A percentile compares a stretch with the other conserved stretches of the same genome.
Conservation (phyloP, 2,113 vertebrate genomes). For the Pterophyllum scalare region DNA sequence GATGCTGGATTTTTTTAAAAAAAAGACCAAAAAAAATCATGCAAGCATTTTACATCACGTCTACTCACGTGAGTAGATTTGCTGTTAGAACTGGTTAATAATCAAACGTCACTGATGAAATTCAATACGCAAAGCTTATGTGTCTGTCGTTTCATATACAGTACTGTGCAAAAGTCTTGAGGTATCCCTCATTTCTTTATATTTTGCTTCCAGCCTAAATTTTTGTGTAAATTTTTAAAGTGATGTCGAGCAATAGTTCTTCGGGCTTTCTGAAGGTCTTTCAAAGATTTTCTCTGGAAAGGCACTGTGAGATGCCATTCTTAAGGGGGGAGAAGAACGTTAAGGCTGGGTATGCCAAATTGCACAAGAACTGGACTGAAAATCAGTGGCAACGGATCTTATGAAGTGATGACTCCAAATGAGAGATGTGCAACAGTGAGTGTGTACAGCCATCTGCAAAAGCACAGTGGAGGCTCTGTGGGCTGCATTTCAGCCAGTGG, state of each 20-base stretch:
- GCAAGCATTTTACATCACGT: not conserved
- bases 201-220: slow-evolving; percentile 1
- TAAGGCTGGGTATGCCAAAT: too few species aligned
- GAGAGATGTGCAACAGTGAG: too few species aligned
- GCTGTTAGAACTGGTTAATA: not conserved
- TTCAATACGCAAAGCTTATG: too few species aligned
- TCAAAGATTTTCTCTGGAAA: not conserved
- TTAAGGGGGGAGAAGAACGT: not conserved
- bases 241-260: not conserved
- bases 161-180: not conserved
- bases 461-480: too few species aligned
- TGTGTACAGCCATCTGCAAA: too few species aligned
- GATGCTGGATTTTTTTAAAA: not conserved
- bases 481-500: too few species aligned
- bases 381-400: too few species aligned
- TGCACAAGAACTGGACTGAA: too few species aligned
- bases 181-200: not conserved
- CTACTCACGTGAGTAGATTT: not conserved
- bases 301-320: not conserved
- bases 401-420: too few species aligned
- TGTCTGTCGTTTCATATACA: not conserved
- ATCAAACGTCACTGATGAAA: not conserved
- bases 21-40: not conserved
- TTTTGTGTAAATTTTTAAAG: not conserved
- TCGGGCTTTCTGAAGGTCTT: not conserved